phyloP scores from a whole-genome alignment of 2,888 invertebrate species.

The Nebria salina region DNA sequence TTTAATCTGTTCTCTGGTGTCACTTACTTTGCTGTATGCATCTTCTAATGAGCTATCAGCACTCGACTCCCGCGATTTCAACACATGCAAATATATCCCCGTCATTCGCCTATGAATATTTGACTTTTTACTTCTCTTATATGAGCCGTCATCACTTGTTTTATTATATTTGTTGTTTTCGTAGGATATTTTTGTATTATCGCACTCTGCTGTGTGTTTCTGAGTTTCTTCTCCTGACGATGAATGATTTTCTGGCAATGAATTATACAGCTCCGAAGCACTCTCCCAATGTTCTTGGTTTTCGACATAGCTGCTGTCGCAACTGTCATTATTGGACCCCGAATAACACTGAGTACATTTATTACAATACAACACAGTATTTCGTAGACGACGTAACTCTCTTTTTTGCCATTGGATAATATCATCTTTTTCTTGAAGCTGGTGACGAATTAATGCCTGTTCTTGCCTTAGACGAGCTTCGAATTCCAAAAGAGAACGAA shows the following conservation, averaged over 20 bases:
- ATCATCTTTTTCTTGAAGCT: conserved; percentile 76
- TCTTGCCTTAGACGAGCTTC: conserved; percentile 78
- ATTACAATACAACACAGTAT: conserved; percentile 62
- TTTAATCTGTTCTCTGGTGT: conserved; percentile 67
- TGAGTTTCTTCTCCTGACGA: conserved; percentile 50
- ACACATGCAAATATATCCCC: conserved; percentile 61
- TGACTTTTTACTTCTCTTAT: conserved; percentile 54
- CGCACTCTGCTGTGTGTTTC: conserved; percentile 49
- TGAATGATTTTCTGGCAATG: conserved; percentile 53
- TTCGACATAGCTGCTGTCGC: conserved; percentile 58
- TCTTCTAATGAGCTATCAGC: conserved; percentile 65
- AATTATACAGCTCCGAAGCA: conserved; percentile 61
- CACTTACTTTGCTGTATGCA: conserved; percentile 67
- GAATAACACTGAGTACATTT: conserved; percentile 60
- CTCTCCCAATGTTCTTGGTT: conserved; percentile 61
- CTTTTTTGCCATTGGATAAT: conserved; percentile 75
- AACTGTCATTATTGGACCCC: conserved; percentile 57
- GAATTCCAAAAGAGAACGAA: conserved; percentile 75
- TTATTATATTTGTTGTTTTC: conserved; percentile 58
- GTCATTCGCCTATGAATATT: conserved; percentile 58
- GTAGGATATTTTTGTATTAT: conserved; percentile 52
- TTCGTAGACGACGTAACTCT: conserved; percentile 74
- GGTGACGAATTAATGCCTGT: conserved; percentile 75
- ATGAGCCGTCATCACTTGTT: conserved; percentile 48
- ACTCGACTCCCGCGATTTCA: conserved; percentile 61